phyloP scores from a whole-genome alignment of 2,797 vertebrate species.

The Hyperoplus lanceolatus region DNA sequence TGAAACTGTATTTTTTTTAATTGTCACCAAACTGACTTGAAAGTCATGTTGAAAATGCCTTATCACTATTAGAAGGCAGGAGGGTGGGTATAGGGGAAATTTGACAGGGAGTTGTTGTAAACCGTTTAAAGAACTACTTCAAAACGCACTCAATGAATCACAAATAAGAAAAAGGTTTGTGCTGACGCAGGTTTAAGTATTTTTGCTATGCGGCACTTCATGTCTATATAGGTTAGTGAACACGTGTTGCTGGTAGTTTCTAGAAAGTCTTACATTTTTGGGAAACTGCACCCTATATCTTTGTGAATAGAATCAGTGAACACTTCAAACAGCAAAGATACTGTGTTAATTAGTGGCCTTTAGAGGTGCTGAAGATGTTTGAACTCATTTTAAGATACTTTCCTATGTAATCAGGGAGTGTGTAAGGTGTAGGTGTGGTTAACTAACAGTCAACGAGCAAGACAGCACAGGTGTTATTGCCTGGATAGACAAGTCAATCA shows the following conservation, averaged over 20 bases:
- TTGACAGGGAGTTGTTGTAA: background rate
- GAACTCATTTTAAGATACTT: background rate
- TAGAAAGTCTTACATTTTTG: background rate
- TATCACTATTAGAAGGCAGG: background rate
- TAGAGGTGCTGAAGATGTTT: background rate
- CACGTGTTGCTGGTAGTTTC: background rate
- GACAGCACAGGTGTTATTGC: background rate
- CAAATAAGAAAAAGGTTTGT: background rate
- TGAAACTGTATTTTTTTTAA: background rate
- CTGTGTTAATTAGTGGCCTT: background rate
- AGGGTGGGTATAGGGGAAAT: background rate
- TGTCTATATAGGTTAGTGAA: background rate
- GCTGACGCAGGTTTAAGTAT: background rate
- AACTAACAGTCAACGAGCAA: background rate
- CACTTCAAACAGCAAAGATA: background rate
- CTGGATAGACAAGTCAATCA: background rate
- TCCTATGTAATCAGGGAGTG: background rate
- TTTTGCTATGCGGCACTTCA: background rate
- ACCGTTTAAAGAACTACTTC: background rate
- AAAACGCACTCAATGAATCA: background rate
- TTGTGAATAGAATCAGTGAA: background rate
- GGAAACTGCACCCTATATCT: background rate
- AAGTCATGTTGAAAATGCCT: slow-evolving; percentile 10
- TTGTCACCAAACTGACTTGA: background rate
- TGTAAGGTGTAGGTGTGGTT: background rate